Conservation (phyloP, 2,888 invertebrate species). For the Nomada ruficornis region DNA sequence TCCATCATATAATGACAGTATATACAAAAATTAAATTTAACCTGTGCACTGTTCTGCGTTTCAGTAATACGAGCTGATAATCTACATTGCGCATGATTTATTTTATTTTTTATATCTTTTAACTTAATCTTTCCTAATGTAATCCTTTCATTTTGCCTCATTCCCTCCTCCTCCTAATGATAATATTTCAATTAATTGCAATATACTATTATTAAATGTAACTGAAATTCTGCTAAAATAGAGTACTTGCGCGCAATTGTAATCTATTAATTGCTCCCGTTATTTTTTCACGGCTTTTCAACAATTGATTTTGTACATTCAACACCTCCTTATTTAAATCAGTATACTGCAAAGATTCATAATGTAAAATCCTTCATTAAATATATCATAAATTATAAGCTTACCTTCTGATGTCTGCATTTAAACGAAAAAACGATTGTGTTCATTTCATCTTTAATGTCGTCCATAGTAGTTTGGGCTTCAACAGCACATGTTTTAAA, state of each 20-base stretch:
- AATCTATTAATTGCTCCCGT: slow-evolving; percentile 72
- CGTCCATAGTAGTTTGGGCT: slow-evolving; percentile 80
- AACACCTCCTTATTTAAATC: slow-evolving; percentile 73
- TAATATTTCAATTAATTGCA: background rate
- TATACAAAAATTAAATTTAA: slow-evolving; percentile 28
- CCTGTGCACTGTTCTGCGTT: slow-evolving; percentile 69
- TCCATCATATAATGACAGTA: slow-evolving; percentile 1
- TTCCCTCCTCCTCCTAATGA: slow-evolving; percentile 76
- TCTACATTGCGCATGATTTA: slow-evolving; percentile 75
- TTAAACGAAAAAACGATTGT: slow-evolving; percentile 75
- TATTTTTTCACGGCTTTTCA: slow-evolving; percentile 74
- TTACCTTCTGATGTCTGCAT: slow-evolving; percentile 77
- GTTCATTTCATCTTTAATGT: slow-evolving; percentile 79
- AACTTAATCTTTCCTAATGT: slow-evolving; percentile 72
- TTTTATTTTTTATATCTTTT: slow-evolving; percentile 80
- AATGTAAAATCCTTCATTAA: too few species aligned
- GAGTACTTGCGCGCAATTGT: slow-evolving; percentile 75
- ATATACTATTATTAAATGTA: background rate
- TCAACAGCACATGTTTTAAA: slow-evolving; percentile 81
- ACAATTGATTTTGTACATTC: slow-evolving; percentile 74
- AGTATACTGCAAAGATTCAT: slow-evolving; percentile 71
- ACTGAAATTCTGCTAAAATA: background rate
- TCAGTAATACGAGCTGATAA: slow-evolving; percentile 65
- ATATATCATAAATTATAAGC: slow-evolving; percentile 30
- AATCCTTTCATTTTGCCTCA: slow-evolving; percentile 75